phyloP scores from a whole-genome alignment of 2,797 vertebrate genomes.

The Nyctibius grandis region DNA sequence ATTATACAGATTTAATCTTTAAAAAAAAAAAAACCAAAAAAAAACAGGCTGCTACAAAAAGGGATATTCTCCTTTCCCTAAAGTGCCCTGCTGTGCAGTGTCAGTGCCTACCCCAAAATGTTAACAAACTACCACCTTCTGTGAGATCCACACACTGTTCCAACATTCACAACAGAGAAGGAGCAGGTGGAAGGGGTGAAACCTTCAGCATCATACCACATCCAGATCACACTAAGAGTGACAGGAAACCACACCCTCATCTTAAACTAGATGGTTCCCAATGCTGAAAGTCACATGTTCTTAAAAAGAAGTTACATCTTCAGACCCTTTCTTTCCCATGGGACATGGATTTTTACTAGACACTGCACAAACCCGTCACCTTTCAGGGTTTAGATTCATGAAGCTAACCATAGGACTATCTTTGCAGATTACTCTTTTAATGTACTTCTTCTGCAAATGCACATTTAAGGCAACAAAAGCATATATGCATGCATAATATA shows the following conservation, averaged over 20 bases:
- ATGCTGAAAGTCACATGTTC: background rate
- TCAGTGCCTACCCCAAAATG: background rate
- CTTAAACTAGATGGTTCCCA: background rate
- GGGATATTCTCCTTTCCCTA: background rate
- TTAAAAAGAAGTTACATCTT: background rate
- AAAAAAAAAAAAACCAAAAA: background rate
- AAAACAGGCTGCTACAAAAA: background rate
- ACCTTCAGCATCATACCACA: background rate
- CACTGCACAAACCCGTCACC: background rate
- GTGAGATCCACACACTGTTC: background rate
- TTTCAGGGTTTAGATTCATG: background rate
- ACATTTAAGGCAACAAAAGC: background rate
- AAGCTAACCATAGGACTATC: background rate
- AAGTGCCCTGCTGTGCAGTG: background rate
- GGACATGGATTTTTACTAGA: background rate
- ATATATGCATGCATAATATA: background rate
- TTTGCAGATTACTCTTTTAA: background rate
- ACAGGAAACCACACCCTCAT: background rate
- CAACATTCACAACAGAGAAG: background rate
- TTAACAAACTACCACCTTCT: background rate
- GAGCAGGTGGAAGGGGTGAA: background rate
- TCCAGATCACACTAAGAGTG: background rate
- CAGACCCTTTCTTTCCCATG: background rate
- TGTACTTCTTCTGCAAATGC: fast-evolving
- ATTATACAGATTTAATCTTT: background rate